Evolutionary conservation across 2,888 invertebrate genomes (phyloP), one percentile per base, ranked within the genome.

Genomic region (Gisinianus flammeolus): DNA sequence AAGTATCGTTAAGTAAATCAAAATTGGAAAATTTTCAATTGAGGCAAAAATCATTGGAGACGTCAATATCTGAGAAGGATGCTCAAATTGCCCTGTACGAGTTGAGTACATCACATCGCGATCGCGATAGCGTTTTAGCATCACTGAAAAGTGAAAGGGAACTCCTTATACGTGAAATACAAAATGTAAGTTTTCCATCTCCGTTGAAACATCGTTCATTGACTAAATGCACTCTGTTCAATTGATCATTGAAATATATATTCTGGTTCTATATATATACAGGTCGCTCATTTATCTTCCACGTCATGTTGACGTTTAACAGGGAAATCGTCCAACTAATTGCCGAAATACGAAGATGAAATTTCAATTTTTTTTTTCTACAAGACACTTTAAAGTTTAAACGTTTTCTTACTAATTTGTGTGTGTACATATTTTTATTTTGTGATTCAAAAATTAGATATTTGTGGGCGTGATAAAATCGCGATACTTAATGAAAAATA

Each of bases 121-220:
- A 62, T 10, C 8, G 22, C 2, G 58, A 2, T 2, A 8, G 22
- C 3, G 58, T 22, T 2, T 26, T 77, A n/a, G 22, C 58, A 24
- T 44, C 44, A 30, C 24, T 80, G 22, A 80, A 71, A 31, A 62
- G 26, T 35, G 80, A 80, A 56, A 72, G 80, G 31, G 80, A 79
- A 30, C 56, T 44, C 1, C 67, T 80, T 26, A 66, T 80, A 19
- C 67, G 66, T 19, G 69, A 74, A 67, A 80, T 80, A 24, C 79
- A 79, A 74, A 70, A 79, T 56, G 79, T 79, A 58, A 89, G n/a
- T 22, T 62, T 28, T 62, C 12, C 26, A 62, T 2, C 6, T 24
- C 28, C 2, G 16, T 24, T 12, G 16, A 12, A 12, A 12, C 28
- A 28, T 62, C 19, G 16, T 54, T n/a, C 16, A 44, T 10, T 10